phyloP scores from a whole-genome alignment of 2,113 vertebrate species.

The Addax nasomaculatus region DNA sequence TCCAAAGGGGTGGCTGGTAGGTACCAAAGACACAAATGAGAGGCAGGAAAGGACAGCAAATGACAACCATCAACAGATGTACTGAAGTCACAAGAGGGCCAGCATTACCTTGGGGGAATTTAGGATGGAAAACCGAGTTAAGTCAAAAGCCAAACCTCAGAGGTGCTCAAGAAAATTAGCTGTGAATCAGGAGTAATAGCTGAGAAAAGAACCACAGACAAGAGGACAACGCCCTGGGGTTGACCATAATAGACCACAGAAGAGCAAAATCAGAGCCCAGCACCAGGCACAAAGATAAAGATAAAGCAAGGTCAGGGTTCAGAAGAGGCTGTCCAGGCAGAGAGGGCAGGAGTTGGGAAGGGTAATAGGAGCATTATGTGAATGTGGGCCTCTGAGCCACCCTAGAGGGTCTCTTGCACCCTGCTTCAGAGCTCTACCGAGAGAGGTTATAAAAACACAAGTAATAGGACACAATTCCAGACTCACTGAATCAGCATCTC shows the following conservation, averaged over 20 bases:
- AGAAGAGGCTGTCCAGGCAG: not conserved
- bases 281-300: not conserved
- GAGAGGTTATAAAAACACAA: not conserved
- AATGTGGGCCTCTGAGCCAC: not conserved
- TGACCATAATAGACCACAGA: not conserved
- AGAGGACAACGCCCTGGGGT: not conserved
- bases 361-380: not conserved
- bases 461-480: not conserved
- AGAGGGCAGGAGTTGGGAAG: fast-evolving
- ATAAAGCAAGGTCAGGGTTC: not conserved
- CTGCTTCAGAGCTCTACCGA: not conserved
- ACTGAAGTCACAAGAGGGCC: not conserved
- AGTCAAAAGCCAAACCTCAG: not conserved
- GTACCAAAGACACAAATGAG: not conserved
- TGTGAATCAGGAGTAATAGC: not conserved
- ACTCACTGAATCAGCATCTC: not conserved
- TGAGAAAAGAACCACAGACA: not conserved
- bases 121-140: not conserved
- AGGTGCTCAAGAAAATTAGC: not conserved
- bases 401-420: not conserved
- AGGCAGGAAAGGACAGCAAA: not conserved
- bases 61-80: not conserved
- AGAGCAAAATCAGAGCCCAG: not conserved
- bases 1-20: not conserved
- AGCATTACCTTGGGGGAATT: not conserved